Base-by-base conservation (phyloP, 2,888 invertebrate genomes). In the Microdon myrmicae region DNA sequence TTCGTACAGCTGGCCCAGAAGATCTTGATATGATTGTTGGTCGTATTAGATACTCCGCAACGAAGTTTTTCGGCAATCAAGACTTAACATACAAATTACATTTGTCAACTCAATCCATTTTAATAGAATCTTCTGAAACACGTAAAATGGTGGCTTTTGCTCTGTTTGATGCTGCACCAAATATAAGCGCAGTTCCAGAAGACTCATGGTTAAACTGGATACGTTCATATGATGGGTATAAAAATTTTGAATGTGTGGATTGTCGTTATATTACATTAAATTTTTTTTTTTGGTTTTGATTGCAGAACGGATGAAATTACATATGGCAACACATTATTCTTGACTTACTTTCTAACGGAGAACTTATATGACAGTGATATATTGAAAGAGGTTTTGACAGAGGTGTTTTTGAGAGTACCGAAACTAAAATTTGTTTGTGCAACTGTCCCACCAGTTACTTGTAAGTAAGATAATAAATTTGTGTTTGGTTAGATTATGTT, bases 121-220 rank as follows among this genome's bases (percentile, higher is more conserved):
- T 34, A 0, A 23, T 34, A 1, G 43, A 54, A 22, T 3, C 5
- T 5, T n/a, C 37, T 6, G 34, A 53, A 13, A 17, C 7, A 10
- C 20, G n/a, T 2, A 59, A 55, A 31, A 35, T 69, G 2, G 39
- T 71, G 1, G 75, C 71, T 10, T 78, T 74, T 67, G 79, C 73
- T 0, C 75, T 76, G 29, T 67, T 78, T 7, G 68, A 68, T 1
- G 71, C 70, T 10, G 69, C 60, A 48, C 77, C 77, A 0, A 31
- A 64, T 3, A 48, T 78, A 2, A 38, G 49, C 0, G 71, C 73
- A 0, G 3, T 77, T 26, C 66, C 70, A n/a, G 51, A 38, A 2
- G 71, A 69, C 20, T 58, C 64, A 5, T 77, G 77, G 77, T 6
- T 68, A 22, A 47, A 72, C 1, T 78, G 76, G 73, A 17, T 78